Evolutionary conservation across 2,888 invertebrate genomes (phyloP).

Genomic region (Mystacides longicornis): DNA sequence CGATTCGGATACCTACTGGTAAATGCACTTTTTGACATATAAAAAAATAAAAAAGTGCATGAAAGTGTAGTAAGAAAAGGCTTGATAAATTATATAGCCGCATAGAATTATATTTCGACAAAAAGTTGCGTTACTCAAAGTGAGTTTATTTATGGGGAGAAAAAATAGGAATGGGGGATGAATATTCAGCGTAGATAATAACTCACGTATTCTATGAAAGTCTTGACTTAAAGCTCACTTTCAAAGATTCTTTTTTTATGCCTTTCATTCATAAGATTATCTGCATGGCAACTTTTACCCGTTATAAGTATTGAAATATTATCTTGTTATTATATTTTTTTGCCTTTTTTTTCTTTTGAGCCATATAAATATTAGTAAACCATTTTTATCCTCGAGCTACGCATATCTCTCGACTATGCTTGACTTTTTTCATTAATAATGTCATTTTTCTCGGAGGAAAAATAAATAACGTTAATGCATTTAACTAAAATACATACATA

Average conservation of each 20-base stretch:
- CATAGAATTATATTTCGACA: neutral
- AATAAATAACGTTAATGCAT: too few species aligned
- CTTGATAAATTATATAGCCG: neutral
- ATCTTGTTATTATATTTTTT: neutral
- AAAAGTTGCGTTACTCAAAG: neutral
- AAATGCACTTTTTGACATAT: too few species aligned
- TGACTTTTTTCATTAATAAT: too few species aligned
- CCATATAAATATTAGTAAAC: too few species aligned
- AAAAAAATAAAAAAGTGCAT: too few species aligned
- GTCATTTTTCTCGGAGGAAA: too few species aligned
- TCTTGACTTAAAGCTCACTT: slow-evolving; percentile 7
- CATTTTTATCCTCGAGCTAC: too few species aligned
- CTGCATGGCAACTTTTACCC: slow-evolving; percentile 13
- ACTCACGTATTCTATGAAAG: slow-evolving; percentile 16
- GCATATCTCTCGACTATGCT: too few species aligned
- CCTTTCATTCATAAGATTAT: slow-evolving; percentile 12
- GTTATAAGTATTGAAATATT: slow-evolving; percentile 10
- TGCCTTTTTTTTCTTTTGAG: too few species aligned
- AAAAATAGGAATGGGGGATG: neutral
- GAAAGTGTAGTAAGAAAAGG: too few species aligned
- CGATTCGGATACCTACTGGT: too few species aligned
- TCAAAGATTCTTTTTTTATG: slow-evolving; percentile 16
- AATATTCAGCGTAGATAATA: slow-evolving; percentile 5
- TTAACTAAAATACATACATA: too few species aligned
- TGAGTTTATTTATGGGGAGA: neutral